Percentiles rank a stretch among this genome's conserved stretches.
Conservation (phyloP, 1,140 invertebrate species). For the Drosophila nebulosa region DNA sequence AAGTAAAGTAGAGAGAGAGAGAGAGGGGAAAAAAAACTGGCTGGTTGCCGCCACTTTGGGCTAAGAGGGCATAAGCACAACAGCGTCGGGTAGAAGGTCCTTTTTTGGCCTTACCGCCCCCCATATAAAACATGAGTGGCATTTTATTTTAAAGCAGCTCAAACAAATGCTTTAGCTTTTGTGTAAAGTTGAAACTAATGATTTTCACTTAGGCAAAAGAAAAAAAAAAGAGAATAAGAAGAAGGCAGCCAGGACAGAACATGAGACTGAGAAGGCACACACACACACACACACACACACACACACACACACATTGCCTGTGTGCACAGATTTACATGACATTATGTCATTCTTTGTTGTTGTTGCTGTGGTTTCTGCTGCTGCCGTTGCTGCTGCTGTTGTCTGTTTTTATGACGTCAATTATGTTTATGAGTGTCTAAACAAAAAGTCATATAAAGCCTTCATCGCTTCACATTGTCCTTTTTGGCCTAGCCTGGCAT, state of each 20-base stretch:
- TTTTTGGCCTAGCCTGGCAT: slow-evolving; percentile 23
- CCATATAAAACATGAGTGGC: slow-evolving; percentile 69
- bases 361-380: not conserved
- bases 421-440: slow-evolving; percentile 79
- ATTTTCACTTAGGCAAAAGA: slow-evolving; percentile 61
- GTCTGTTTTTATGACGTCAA: slow-evolving; percentile 78
- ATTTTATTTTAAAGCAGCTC: slow-evolving; percentile 73
- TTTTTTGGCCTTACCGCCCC: not conserved
- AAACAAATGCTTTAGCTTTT: slow-evolving; percentile 73
- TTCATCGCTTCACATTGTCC: slow-evolving; percentile 42
- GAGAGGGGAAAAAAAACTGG: not conserved
- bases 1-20: not conserved
- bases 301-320: slow-evolving; percentile 26
- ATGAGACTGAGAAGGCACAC: not conserved
- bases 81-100: not conserved
- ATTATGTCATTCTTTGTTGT: slow-evolving; percentile 65
- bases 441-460: slow-evolving; percentile 73
- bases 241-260: not conserved
- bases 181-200: slow-evolving; percentile 70
- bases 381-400: slow-evolving; percentile 14
- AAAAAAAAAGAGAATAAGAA: not conserved
- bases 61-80: not conserved
- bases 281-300: not conserved
- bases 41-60: not conserved
- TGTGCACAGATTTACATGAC: slow-evolving; percentile 73